phyloP scores from a whole-genome alignment of 2,113 vertebrate genomes.

The Montifringilla adamsi region DNA sequence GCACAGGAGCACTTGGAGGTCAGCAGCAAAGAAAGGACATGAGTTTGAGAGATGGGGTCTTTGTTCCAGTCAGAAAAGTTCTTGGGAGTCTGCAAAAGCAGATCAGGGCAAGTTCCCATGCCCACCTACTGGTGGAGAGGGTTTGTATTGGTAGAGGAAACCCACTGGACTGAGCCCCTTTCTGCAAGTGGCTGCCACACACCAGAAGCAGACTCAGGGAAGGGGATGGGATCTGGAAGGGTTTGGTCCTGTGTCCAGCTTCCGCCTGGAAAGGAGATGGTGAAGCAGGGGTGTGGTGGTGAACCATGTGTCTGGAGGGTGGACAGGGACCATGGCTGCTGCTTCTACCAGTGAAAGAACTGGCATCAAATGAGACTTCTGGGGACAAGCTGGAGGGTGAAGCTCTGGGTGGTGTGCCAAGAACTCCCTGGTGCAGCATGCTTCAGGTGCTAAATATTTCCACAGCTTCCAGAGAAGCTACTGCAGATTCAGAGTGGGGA shows the following conservation, averaged over 20 bases:
- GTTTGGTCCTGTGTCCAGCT: neutral
- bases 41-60: neutral
- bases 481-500: neutral
- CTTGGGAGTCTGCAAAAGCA: neutral
- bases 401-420: neutral
- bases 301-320: neutral
- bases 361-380: neutral
- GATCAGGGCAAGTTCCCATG: neutral
- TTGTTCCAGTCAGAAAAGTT: neutral
- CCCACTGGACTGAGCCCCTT: rapidly evolving
- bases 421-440: neutral
- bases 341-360: neutral
- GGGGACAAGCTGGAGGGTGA: neutral
- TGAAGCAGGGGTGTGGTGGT: neutral
- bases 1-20: neutral
- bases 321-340: rapidly evolving
- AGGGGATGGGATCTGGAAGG: neutral
- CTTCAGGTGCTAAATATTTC: neutral
- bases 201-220: neutral
- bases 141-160: neutral
- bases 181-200: neutral
- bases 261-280: neutral
- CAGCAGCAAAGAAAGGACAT: neutral
- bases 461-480: neutral
- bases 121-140: rapidly evolving